Conservation (phyloP, 1,140 invertebrate genomes). For the Grapholita molesta region DNA sequence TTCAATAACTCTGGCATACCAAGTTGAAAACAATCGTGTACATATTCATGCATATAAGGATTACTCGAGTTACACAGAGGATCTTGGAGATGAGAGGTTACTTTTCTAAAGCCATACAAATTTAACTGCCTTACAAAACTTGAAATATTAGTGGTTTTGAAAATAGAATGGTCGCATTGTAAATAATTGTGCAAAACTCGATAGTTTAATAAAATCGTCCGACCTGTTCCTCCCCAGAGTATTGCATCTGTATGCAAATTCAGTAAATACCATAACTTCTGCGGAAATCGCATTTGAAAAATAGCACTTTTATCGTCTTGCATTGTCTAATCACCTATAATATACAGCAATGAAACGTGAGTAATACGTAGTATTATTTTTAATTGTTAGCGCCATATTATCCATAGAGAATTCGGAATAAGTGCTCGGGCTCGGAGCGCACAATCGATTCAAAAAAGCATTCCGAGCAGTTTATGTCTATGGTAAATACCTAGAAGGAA, state of each 20-base stretch:
- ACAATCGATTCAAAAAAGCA: no score
- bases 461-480: no score
- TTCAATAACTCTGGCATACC: constrained; percentile 76
- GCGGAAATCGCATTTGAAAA: constrained; percentile 80
- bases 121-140: constrained; percentile 82
- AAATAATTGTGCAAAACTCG: constrained; percentile 78
- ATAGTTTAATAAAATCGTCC: constrained; percentile 79
- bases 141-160: constrained; percentile 81
- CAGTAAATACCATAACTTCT: constrained; percentile 81
- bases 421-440: no score
- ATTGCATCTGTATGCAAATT: constrained; percentile 78
- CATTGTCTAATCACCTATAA: constrained; percentile 45
- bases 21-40: constrained; percentile 78
- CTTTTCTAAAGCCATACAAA: constrained; percentile 81
- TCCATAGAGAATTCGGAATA: not conserved
- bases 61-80: constrained; percentile 77
- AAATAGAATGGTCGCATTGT: constrained; percentile 75
- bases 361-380: not conserved
- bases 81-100: constrained; percentile 80
- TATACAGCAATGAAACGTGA: not conserved
- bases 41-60: constrained; percentile 80
- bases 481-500: no score
- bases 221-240: constrained; percentile 76
- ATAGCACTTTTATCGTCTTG: constrained; percentile 72
- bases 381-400: not conserved